Evolutionary conservation across 2,888 invertebrate species (phyloP), one percentile per base, ranked within the genome.

Genomic region (Meteorus colon): DNA sequence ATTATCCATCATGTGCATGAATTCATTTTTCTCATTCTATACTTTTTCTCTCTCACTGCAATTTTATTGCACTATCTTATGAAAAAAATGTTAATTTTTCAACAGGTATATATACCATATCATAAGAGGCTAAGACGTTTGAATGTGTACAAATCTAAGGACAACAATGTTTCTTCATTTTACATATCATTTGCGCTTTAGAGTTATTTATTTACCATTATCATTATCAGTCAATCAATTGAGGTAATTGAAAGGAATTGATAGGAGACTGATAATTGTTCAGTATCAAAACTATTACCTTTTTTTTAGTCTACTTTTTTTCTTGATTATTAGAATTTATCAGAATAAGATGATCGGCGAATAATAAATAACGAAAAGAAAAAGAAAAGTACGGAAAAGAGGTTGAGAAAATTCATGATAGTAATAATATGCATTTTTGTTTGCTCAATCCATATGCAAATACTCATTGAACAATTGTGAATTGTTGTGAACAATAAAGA

Each of bases 121-220:
- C 24, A 4, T 65, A 65, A 65, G 65, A 65, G 65, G 65, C 65
- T 65, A 65, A 65, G 65, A 65, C 65, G 41, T 65, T 37, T 48
- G 55, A 55, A 65, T 65, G 48, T 66, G 73, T 66, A 34, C 73
- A 66, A 65, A 65, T 51, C 37, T 34, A 16, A 60, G 66, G 66
- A 62, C 66, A 51, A 73, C 37, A 67, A 16, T 65, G 29, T 60
- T 73, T 66, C 41, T 37, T 65, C 65, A 37, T 41, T 65, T 60
- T 67, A 51, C 66, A 67, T 67, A 67, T 59, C 65, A 51, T 73
- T 67, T 66, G 59, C 67, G 73, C 73, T 66, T 73, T 73, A 67
- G 59, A 73, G 51, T 73, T 73, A 73, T 73, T 73, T 73, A 73
- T 73, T 73, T 66, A 67, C 73, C 67, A 59, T 67, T n/a, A 67